phyloP scores from a whole-genome alignment of 1,140 invertebrate genomes.

The Meloidogyne chitwoodi region DNA sequence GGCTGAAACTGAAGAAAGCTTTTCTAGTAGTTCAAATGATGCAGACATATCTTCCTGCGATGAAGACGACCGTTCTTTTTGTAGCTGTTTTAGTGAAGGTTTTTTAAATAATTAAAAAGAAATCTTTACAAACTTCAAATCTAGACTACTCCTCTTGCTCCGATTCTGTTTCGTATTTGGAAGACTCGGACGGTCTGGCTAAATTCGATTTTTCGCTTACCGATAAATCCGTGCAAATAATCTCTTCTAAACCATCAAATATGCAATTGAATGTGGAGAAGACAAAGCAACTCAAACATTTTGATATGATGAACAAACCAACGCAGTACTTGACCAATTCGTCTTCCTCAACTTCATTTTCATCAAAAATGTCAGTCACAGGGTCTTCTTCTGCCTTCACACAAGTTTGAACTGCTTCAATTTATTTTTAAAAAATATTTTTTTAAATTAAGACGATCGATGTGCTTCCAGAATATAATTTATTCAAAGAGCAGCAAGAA shows the following conservation, averaged over 20 bases:
- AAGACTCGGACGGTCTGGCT: neutral
- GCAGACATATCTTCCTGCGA: neutral
- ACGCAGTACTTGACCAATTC: neutral
- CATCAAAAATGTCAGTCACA: neutral
- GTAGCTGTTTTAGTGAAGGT: neutral
- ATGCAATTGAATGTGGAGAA: neutral
- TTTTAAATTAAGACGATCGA: too few relatives aligned
- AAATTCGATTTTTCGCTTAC: neutral
- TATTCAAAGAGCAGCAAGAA: too few relatives aligned
- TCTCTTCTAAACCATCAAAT: neutral
- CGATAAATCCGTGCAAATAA: neutral
- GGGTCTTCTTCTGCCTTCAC: too few relatives aligned
- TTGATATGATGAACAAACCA: neutral
- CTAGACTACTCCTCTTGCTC: neutral
- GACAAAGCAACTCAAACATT: neutral
- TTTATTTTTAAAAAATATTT: too few relatives aligned
- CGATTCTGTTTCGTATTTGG: neutral
- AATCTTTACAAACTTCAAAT: neutral
- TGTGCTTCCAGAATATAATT: too few relatives aligned
- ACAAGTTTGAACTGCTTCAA: too few relatives aligned
- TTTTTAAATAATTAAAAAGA: neutral
- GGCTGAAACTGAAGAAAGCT: neutral
- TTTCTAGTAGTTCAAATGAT: neutral
- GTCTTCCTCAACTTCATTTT: neutral
- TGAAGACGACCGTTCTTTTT: neutral